phyloP scores from a whole-genome alignment of 2,797 vertebrate genomes.

The Poeciliopsis paucimaculata region DNA sequence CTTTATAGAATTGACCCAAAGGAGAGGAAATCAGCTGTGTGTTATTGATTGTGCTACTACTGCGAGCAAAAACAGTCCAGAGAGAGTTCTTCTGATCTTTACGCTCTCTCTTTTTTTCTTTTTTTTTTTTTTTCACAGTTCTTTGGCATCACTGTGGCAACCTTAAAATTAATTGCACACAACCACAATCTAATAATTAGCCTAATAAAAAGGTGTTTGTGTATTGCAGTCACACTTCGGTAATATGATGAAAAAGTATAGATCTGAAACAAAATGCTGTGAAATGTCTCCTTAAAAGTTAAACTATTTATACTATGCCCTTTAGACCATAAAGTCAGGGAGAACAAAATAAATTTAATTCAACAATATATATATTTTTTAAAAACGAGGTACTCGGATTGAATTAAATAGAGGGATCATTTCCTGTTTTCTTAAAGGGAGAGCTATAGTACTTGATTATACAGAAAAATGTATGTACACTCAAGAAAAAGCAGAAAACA shows the following conservation, averaged over 20 bases:
- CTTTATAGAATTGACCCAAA: slow-evolving; percentile 54
- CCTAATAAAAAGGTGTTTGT: slow-evolving; percentile 6
- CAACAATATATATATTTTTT: slow-evolving; percentile 60
- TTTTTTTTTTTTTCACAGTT: background rate
- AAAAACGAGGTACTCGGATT: slow-evolving; percentile 51
- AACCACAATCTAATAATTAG: slow-evolving; percentile 13
- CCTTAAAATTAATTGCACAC: slow-evolving; percentile 9
- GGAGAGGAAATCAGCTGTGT: slow-evolving; percentile 50
- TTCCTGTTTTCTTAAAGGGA: slow-evolving; percentile 38
- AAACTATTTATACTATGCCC: slow-evolving; percentile 53
- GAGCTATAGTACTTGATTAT: slow-evolving; percentile 38
- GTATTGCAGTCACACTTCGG: background rate
- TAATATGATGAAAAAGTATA: slow-evolving; percentile 26
- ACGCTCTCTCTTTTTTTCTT: background rate
- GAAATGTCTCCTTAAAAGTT: slow-evolving; percentile 38
- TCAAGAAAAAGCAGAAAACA: slow-evolving; percentile 16
- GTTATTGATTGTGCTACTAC: slow-evolving; percentile 60
- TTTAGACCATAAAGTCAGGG: slow-evolving; percentile 63
- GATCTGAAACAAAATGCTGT: slow-evolving; percentile 27
- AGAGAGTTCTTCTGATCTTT: slow-evolving; percentile 28
- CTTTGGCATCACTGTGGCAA: slow-evolving; percentile 22
- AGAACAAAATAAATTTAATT: slow-evolving; percentile 71
- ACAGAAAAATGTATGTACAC: background rate
- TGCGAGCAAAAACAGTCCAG: slow-evolving; percentile 44
- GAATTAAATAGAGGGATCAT: slow-evolving; percentile 20